Conservation (phyloP, 2,113 vertebrate species). For the Mionectes macconnelli region DNA sequence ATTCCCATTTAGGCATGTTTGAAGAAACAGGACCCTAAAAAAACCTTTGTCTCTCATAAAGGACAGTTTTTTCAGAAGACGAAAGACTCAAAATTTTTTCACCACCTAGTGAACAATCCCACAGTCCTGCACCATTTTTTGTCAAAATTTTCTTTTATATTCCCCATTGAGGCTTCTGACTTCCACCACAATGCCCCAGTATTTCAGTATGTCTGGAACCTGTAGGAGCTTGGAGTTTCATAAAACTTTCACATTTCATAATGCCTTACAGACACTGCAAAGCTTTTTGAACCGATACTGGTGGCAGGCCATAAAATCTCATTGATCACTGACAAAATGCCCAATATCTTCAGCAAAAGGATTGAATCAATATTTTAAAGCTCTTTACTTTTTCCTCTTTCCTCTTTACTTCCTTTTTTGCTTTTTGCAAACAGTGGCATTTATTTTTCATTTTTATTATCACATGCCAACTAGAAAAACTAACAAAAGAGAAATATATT, state of each 20-base stretch:
- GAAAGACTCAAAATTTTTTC: neutral
- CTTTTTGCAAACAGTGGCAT: neutral
- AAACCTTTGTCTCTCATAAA: neutral
- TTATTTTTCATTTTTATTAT: neutral
- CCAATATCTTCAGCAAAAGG: neutral
- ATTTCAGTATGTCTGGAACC: neutral
- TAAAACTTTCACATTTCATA: neutral
- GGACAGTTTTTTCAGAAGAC: neutral
- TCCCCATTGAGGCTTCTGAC: neutral
- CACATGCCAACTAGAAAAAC: neutral
- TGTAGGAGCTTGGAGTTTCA: neutral
- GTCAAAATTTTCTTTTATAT: neutral
- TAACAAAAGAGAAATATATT: neutral
- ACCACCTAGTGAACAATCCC: fast-evolving
- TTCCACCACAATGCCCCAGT: neutral
- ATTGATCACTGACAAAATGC: neutral
- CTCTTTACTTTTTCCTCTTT: neutral
- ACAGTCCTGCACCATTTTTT: neutral
- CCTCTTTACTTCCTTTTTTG: neutral
- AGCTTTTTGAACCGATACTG: neutral
- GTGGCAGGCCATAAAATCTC: neutral
- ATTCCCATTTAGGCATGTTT: neutral
- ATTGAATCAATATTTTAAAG: neutral
- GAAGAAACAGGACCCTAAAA: neutral
- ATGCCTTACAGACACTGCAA: neutral